Evolutionary conservation across 2,888 invertebrate species (phyloP).

Genomic region (Alentia gelatinosa): DNA sequence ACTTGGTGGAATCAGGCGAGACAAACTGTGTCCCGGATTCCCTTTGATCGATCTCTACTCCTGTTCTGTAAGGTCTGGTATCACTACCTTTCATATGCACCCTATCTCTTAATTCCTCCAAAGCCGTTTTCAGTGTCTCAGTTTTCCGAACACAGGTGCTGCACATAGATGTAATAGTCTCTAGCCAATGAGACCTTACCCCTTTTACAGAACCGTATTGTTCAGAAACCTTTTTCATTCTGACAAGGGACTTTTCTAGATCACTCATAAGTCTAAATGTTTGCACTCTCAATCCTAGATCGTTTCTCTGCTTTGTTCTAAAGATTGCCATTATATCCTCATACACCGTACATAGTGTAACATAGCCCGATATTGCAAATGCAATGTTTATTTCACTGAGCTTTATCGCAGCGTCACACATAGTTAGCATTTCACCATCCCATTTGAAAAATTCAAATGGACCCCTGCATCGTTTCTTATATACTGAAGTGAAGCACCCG

Average conservation of each 20-base stretch:
- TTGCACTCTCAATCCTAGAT: background rate
- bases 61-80: too few species aligned
- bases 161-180: background rate
- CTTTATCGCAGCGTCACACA: background rate
- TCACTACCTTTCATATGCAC: background rate
- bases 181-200: background rate
- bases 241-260: background rate
- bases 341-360: background rate
- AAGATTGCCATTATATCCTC: background rate
- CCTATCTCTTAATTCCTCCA: background rate
- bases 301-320: background rate
- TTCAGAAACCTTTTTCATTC: background rate
- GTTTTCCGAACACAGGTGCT: background rate
- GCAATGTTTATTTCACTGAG: background rate
- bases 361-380: background rate
- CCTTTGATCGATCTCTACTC: too few species aligned
- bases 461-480: background rate
- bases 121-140: background rate
- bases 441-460: background rate
- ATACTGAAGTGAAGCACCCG: background rate
- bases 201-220: background rate
- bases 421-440: background rate
- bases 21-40: too few species aligned
- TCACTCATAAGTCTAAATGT: background rate
- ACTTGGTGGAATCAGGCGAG: too few species aligned